These are phyloP conservation scores for Psittacula echo DNA, from an alignment of 2,797 vertebrate species.

Conservation along the genomic window DNA sequence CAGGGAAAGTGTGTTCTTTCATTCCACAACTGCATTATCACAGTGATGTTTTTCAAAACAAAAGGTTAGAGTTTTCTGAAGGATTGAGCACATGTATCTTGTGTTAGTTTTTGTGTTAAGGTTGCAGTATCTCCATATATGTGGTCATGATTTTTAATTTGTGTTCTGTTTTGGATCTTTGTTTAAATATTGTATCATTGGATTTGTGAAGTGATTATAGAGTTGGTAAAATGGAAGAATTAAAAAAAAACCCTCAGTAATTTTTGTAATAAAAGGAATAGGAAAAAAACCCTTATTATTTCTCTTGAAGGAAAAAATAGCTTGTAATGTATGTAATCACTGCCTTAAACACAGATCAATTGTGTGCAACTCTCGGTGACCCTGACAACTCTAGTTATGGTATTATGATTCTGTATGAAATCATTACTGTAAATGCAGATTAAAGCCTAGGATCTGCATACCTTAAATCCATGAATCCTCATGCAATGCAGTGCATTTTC, in stretches of 20 bases:
- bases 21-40: background rate
- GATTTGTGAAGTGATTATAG: background rate
- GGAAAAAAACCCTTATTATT: background rate
- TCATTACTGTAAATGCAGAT: background rate
- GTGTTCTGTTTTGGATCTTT: background rate
- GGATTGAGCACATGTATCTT: background rate
- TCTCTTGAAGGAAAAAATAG: background rate
- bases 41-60: background rate
- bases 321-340: background rate
- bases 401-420: background rate
- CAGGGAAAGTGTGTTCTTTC: background rate
- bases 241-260: rapidly evolving
- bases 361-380: background rate
- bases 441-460: background rate
- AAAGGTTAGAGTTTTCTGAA: background rate
- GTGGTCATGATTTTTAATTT: background rate
- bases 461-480: background rate
- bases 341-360: background rate
- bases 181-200: background rate
- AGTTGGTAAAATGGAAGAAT: background rate
- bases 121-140: background rate
- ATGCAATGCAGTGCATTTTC: background rate
- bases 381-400: background rate
- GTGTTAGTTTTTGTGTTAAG: background rate
- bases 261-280: background rate